A percentile compares a stretch with the other conserved stretches of the same genome.
phyloP scores from a whole-genome alignment of 2,797 vertebrate genomes.

The Sebastes hubbsi region DNA sequence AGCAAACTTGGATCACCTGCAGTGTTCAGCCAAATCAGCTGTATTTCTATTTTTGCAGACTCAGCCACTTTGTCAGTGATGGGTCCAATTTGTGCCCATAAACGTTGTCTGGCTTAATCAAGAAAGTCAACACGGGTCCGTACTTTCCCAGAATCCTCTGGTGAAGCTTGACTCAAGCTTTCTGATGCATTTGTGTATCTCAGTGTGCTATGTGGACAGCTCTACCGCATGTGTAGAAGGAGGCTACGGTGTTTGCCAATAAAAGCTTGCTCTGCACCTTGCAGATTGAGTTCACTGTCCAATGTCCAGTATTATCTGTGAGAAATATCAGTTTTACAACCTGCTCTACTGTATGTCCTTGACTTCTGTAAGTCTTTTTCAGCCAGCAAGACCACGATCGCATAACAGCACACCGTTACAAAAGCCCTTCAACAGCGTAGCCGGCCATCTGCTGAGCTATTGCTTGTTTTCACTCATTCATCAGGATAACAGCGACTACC shows the following conservation, averaged over 20 bases:
- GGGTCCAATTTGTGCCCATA: not conserved
- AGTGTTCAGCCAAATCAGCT: constrained; percentile 16
- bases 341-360: not conserved
- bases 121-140: not conserved
- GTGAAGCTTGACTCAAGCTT: not conserved
- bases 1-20: constrained; percentile 17
- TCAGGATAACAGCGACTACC: not conserved
- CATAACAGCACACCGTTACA: not conserved
- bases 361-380: not conserved
- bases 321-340: not conserved
- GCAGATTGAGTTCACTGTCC: not conserved
- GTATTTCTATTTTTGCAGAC: not conserved
- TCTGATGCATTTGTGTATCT: not conserved
- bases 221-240: not conserved
- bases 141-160: not conserved
- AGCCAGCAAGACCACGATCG: not conserved
- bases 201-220: not conserved
- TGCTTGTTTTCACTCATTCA: not conserved
- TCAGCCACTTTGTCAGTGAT: constrained; percentile 4
- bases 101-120: constrained; percentile 1
- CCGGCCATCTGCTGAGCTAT: not conserved
- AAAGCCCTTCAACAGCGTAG: not conserved
- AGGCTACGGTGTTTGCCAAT: not conserved
- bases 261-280: not conserved
- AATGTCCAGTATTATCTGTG: not conserved